Base-by-base conservation (phyloP, 2,888 invertebrate species). In the Xestia ashworthii region DNA sequence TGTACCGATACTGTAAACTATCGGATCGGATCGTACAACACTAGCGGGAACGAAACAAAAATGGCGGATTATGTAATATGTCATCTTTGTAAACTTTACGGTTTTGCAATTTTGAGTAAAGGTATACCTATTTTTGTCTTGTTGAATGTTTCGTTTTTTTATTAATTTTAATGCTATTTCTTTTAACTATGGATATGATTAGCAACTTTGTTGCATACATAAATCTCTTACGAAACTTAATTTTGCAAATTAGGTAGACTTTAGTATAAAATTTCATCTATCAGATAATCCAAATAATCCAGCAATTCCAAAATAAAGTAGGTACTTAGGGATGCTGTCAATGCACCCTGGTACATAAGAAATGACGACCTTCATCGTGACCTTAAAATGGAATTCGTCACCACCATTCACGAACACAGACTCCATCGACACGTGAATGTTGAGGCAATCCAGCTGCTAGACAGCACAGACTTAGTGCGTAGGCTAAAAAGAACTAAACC, bases 1-100 rank as follows among this genome's bases (percentile, higher is more conserved):
- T 41, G 22, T 41, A 64, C 41, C 41, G 41, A 64, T 64, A 41
- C 64, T 8, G 0, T 5, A 38, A 19, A 62, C 3, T 3, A 41
- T 64, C 22, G n/a, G 22, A 65, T 65, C n/a, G 16, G 14, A n/a
- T 65, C 44, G 44, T n/a, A 44, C 65, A 44, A n/a, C 65, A 65
- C 65, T 65, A 65, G 80, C 70, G 71, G 62, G 78, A 69, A 44
- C 16, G 55, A 83, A 74, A 76, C 75, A 72, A 76, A 68, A 65
- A 86, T 80, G 75, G 69, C 53, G 69, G 71, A 73, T 80, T 86
- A 85, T 74, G 80, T 66, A 87, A 87, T 82, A 77, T 77, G 78
- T 50, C 77, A 55, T 46, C 48, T 75, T 68, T 60, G 80, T 53
- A 60, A 22, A 62, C 25, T 73, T 85, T 78, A 71, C 32, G 46